These are phyloP conservation scores for Heliconius aoede DNA, from an alignment of 2,888 invertebrate species.

Conservation along the genomic window DNA sequence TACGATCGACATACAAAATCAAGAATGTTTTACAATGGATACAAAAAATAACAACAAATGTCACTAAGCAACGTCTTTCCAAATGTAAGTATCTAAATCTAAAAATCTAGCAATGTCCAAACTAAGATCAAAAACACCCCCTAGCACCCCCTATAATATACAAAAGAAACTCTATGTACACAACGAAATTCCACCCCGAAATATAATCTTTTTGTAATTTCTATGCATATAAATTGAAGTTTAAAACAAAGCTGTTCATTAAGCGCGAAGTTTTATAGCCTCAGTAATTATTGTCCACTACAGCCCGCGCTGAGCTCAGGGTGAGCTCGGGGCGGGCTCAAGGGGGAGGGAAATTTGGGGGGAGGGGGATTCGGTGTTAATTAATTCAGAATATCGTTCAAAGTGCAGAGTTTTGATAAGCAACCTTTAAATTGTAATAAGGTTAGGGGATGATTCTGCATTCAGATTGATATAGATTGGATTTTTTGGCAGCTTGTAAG, in stretches of 20 bases:
- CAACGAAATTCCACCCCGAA: background rate
- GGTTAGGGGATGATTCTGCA: slow-evolving; percentile 5
- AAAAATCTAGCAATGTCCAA: background rate
- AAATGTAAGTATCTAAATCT: background rate
- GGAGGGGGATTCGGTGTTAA: slow-evolving; percentile 16
- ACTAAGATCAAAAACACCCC: too few relatives aligned
- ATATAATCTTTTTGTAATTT: slow-evolving; percentile 23
- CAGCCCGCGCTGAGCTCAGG: slow-evolving; percentile 10
- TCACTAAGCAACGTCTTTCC: background rate
- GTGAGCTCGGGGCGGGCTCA: too few relatives aligned
- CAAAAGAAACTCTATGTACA: background rate
- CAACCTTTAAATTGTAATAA: slow-evolving; percentile 38
- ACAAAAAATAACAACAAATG: background rate
- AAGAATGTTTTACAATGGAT: background rate
- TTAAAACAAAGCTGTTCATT: slow-evolving; percentile 37
- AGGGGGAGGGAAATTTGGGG: too few relatives aligned
- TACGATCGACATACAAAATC: too few relatives aligned
- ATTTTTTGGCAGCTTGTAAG: background rate
- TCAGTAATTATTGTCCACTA: slow-evolving; percentile 40
- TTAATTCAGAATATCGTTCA: slow-evolving; percentile 33
- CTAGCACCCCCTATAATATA: background rate
- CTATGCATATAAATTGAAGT: slow-evolving; percentile 36
- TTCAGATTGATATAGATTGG: background rate
- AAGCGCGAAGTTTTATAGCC: slow-evolving; percentile 34
- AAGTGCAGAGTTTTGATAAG: slow-evolving; percentile 38